These are phyloP conservation scores for Dasysyrphus albostriatus DNA, from an alignment of 2,888 invertebrate species.

Conservation along the genomic window DNA sequence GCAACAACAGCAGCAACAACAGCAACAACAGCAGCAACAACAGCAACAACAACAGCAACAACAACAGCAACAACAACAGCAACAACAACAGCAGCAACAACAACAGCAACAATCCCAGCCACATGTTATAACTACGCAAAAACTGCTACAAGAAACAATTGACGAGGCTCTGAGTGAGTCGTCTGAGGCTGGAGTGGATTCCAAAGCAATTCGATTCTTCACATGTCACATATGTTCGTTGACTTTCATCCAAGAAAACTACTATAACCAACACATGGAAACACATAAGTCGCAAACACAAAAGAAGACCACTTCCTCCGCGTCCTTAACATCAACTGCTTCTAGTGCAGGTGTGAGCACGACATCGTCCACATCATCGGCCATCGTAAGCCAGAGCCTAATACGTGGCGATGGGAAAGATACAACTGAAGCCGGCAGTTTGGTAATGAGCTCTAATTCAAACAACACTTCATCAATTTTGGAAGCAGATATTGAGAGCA, in stretches of 20 bases:
- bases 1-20: conserved; percentile 50
- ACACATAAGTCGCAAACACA: conserved; percentile 79
- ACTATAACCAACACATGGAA: conserved; percentile 84
- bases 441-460: conserved; percentile 64
- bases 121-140: conserved; percentile 82
- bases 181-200: conserved; percentile 79
- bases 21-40: conserved; percentile 65
- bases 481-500: conserved; percentile 84
- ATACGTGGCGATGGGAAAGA: conserved; percentile 77
- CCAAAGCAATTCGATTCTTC: conserved; percentile 83
- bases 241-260: conserved; percentile 84
- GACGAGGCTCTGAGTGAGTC: conserved; percentile 84
- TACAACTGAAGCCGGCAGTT: conserved; percentile 46
- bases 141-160: conserved; percentile 83
- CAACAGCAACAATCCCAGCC: conserved; percentile 71
- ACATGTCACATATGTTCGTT: conserved; percentile 84
- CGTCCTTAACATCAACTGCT: conserved; percentile 53
- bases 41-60: conserved; percentile 54
- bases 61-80: conserved; percentile 57
- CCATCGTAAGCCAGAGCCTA: conserved; percentile 61
- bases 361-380: conserved; percentile 61
- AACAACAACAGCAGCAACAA: conserved; percentile 67
- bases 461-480: conserved; percentile 79
- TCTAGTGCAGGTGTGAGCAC: conserved; percentile 62
- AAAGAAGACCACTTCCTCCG: conserved; percentile 77